phyloP scores from a whole-genome alignment of 2,888 invertebrate genomes.

The Mythimna pallens region DNA sequence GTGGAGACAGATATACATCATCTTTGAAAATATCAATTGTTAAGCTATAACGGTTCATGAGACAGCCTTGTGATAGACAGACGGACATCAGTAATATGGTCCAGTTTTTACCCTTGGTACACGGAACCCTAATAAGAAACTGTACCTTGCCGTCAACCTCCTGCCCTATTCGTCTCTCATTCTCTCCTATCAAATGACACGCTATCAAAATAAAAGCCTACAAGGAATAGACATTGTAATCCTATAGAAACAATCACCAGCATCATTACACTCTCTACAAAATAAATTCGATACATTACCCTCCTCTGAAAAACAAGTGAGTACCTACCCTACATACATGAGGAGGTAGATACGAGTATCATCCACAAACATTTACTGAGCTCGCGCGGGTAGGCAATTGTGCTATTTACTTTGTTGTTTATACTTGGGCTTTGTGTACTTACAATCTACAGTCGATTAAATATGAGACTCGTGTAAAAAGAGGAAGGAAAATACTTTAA shows the following conservation, averaged over 20 bases:
- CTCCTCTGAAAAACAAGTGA: slow-evolving; percentile 22
- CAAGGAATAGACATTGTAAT: slow-evolving; percentile 3
- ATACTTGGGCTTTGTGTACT: slow-evolving; percentile 11
- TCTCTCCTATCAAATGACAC: not conserved
- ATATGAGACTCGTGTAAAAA: slow-evolving; percentile 2
- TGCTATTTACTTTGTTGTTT: slow-evolving; percentile 43
- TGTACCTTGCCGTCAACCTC: too few species aligned
- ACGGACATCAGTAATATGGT: too few species aligned
- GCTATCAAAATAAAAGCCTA: not conserved
- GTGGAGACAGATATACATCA: too few species aligned
- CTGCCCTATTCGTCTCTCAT: too few species aligned
- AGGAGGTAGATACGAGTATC: slow-evolving; percentile 30
- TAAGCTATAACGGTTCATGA: too few species aligned
- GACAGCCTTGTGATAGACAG: too few species aligned
- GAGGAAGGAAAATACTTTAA: not conserved
- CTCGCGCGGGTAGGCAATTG: slow-evolving; percentile 49
- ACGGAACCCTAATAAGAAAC: too few species aligned
- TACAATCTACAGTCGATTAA: slow-evolving; percentile 21
- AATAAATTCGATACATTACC: slow-evolving; percentile 21
- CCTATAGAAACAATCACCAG: slow-evolving; percentile 10
- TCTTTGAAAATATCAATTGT: too few species aligned
- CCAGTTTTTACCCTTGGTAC: too few species aligned
- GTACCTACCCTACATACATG: slow-evolving; percentile 9
- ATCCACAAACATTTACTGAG: slow-evolving; percentile 47
- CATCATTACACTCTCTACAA: slow-evolving; percentile 2